These are phyloP conservation scores for Tolmerus cingulatus DNA, from an alignment of 2,888 invertebrate genomes.

Conservation along the genomic window DNA sequence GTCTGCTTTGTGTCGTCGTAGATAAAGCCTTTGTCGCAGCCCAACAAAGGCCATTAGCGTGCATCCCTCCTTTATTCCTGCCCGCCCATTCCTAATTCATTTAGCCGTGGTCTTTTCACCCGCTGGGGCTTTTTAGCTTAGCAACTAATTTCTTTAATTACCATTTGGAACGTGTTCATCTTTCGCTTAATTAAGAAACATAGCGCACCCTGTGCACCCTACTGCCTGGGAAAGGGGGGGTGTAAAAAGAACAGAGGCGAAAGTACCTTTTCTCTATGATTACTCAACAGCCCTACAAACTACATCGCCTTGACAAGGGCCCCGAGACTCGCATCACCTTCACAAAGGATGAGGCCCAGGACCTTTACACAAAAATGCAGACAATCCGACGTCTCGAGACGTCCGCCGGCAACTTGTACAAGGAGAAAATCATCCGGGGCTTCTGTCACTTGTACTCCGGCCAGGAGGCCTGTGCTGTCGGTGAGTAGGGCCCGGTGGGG, in stretches of 20 bases:
- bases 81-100: background rate
- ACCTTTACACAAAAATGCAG: slow-evolving; percentile 81
- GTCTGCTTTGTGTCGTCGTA: background rate
- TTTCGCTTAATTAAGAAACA: background rate
- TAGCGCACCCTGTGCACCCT: background rate
- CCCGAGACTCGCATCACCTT: slow-evolving; percentile 78
- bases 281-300: slow-evolving; percentile 79
- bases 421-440: slow-evolving; percentile 94
- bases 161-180: background rate
- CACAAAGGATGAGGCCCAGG: slow-evolving; percentile 84
- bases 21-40: background rate
- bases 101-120: background rate
- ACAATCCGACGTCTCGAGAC: slow-evolving; percentile 93
- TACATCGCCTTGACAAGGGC: slow-evolving; percentile 88
- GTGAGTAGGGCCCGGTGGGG: slow-evolving; percentile 48
- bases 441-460: slow-evolving; percentile 99
- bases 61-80: background rate
- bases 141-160: background rate
- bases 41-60: background rate
- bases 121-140: background rate
- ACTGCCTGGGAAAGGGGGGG: background rate
- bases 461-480: slow-evolving; percentile 70
- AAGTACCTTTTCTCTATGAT: background rate
- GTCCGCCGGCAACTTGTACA: slow-evolving; percentile 93
- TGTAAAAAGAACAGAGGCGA: background rate